Evolutionary conservation across 2,888 invertebrate species (phyloP).

Genomic region (Thereva nobilitata): DNA sequence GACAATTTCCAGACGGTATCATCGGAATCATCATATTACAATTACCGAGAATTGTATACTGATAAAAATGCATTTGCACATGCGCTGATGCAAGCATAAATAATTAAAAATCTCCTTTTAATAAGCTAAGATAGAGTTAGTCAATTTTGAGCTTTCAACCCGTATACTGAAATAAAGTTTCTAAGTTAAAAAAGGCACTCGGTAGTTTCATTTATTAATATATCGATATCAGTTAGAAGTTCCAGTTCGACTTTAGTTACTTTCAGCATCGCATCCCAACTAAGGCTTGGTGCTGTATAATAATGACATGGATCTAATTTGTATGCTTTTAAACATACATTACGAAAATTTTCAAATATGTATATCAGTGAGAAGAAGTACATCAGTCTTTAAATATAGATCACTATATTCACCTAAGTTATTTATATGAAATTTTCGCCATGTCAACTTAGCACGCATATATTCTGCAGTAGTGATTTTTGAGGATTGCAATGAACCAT

Average conservation of each 20-base stretch:
- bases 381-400: slow-evolving; percentile 51
- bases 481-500: slow-evolving; percentile 43
- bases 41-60: too few relatives aligned
- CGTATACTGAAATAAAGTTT: too few relatives aligned
- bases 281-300: slow-evolving; percentile 47
- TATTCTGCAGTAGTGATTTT: slow-evolving; percentile 46
- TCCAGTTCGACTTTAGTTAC: slow-evolving; percentile 38
- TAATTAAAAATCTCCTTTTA: too few relatives aligned
- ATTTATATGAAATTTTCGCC: slow-evolving; percentile 50
- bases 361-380: slow-evolving; percentile 50
- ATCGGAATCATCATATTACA: too few relatives aligned
- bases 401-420: too few relatives aligned
- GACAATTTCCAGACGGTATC: too few relatives aligned
- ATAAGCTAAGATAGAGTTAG: too few relatives aligned
- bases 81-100: too few relatives aligned
- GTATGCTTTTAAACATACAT: neutral
- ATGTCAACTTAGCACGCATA: slow-evolving; percentile 49
- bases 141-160: too few relatives aligned
- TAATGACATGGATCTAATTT: slow-evolving; percentile 47
- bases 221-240: slow-evolving; percentile 35
- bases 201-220: too few relatives aligned
- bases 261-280: slow-evolving; percentile 47
- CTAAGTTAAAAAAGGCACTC: too few relatives aligned
- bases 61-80: too few relatives aligned
- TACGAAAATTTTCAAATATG: slow-evolving; percentile 38